Evolutionary conservation across 1,140 invertebrate species (phyloP), one percentile per base, ranked within the genome.

Genomic region (Solenopsis invicta): DNA sequence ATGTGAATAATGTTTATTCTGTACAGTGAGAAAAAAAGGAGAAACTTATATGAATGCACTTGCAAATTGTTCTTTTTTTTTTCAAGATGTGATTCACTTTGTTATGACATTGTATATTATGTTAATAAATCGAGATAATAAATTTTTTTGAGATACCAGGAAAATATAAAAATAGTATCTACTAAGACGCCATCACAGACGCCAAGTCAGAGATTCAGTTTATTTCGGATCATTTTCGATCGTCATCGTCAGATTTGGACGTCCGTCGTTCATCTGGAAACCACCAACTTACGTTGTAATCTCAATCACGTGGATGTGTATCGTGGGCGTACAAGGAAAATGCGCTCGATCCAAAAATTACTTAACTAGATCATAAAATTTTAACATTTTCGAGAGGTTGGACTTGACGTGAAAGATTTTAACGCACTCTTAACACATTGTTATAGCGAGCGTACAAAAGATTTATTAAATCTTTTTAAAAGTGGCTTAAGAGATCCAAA

Each of bases 221-320:
- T 84, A 84, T 84, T 84, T 84, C 56, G 54, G 29, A 29, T 84
- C 56, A 74, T 84, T 75, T 84, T 61, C 69, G 78, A 81, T 71
- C 78, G 80, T 75, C 69, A 75, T 84, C 80, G 69, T 84, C 69
- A 45, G 24, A 84, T 84, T 84, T 84, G 69, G 45, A 50, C 4
- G 69, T 72, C 18, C 80, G n/a, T 61, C 24, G 24, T 16, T 80
- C 62, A 80, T 80, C n/a, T 62, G 61, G 54, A 61, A 50, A 24
- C 56, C 45, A 74, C 50, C 52, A 59, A 82, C 21, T 81, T 54
- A 54, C 45, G 12, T 16, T 50, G 45, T 74, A 82, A 74, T 34
- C 54, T 59, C 41, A 54, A 59, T 82, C 24, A 72, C 3, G 80
- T 74, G 24, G 16, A n/a, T 18, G 12, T 45, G 54, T 24, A 61